Percentiles rank a stretch among this genome's conserved stretches.
Conservation (phyloP, 2,888 invertebrate species). For the Cyclophora albipunctata region DNA sequence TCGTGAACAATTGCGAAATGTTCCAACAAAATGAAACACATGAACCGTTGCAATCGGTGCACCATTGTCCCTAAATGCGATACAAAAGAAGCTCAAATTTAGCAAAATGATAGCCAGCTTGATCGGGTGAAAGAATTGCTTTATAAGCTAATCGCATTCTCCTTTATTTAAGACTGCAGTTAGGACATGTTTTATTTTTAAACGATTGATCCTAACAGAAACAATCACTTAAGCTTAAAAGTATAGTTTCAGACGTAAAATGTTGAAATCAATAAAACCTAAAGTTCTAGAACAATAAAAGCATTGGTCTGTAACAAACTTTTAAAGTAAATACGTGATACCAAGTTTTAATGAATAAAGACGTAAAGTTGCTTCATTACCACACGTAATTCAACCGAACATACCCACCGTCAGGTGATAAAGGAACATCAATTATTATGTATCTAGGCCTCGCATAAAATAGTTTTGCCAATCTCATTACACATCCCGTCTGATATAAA, state of each 20-base stretch:
- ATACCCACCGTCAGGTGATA: background rate
- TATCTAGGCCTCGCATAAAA: constrained; percentile 25
- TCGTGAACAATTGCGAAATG: constrained; percentile 53
- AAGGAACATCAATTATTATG: constrained; percentile 18
- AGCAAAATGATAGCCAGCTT: constrained; percentile 35
- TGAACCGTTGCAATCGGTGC: constrained; percentile 57
- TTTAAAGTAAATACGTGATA: too few species aligned
- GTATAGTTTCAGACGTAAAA: too few species aligned
- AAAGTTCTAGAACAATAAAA: too few species aligned
- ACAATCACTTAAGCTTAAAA: background rate
- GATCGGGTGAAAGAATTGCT: constrained; percentile 30
- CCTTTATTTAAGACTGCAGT: background rate
- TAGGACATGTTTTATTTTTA: background rate
- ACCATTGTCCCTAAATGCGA: constrained; percentile 63
- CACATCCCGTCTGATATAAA: constrained; percentile 26
- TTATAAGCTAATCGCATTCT: constrained; percentile 23
- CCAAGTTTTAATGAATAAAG: too few species aligned
- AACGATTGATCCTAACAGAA: background rate
- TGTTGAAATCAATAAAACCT: too few species aligned
- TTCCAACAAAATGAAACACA: constrained; percentile 54
- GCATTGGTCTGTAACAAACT: too few species aligned
- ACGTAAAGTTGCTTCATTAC: too few species aligned
- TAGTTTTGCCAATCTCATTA: constrained; percentile 33
- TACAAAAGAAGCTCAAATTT: constrained; percentile 54
- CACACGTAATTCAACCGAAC: too few species aligned